phyloP scores from a whole-genome alignment of 53 echinoderm and acorn worm genomes.

The Holothuria scabra region DNA sequence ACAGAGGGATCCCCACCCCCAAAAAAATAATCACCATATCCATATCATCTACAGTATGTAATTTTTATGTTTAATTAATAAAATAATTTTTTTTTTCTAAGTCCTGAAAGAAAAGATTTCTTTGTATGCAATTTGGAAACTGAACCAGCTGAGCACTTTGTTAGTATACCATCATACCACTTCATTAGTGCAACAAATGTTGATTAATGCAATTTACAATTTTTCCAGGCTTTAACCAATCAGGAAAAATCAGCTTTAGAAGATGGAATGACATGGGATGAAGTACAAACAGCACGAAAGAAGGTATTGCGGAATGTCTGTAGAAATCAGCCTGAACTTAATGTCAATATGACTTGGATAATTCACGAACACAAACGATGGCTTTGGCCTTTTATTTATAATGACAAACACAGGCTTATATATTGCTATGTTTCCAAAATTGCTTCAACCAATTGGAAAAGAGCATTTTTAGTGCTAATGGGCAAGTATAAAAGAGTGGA shows the following conservation, averaged over 20 bases:
- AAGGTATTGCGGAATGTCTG: constrained; percentile 34
- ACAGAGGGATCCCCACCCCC: too few species aligned
- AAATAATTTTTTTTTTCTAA: too few species aligned
- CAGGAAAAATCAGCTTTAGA: constrained; percentile 24
- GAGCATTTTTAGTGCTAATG: constrained; percentile 73
- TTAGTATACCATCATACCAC: too few species aligned
- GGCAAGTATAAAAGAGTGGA: constrained; percentile 76
- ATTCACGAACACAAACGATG: constrained; percentile 56
- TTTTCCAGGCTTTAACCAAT: constrained; percentile 14
- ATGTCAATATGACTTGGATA: constrained; percentile 54
- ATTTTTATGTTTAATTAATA: too few species aligned
- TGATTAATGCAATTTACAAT: too few species aligned
- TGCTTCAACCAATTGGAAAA: constrained; percentile 86
- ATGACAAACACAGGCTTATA: constrained; percentile 66
- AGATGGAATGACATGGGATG: constrained; percentile 30
- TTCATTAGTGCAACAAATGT: too few species aligned
- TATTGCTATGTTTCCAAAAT: constrained; percentile 81
- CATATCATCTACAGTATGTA: too few species aligned
- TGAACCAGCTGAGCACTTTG: too few species aligned
- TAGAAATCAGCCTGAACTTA: constrained; percentile 35
- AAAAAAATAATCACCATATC: too few species aligned
- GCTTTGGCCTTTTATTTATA: constrained; percentile 79
- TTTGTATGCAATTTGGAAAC: too few species aligned
- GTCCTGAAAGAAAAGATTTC: too few species aligned
- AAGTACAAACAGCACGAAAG: constrained; percentile 28